Percentiles rank a stretch among this genome's conserved stretches.
Conservation (phyloP, 64 coral and sea anemone species). For the Montipora foliosa region DNA sequence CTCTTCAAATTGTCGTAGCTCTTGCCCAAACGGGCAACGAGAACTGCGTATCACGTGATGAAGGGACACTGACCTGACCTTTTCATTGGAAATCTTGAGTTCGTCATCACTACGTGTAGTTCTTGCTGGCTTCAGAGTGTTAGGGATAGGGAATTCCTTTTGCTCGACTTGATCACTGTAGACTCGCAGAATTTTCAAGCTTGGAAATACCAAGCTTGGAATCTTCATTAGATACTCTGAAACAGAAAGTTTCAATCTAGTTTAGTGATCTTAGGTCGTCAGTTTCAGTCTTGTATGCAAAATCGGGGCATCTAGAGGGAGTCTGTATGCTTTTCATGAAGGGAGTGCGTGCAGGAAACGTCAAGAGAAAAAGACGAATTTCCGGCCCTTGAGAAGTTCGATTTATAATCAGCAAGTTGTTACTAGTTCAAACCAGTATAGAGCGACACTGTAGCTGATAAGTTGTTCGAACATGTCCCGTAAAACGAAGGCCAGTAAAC, state of each 20-base stretch:
- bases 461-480: no score
- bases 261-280: not conserved
- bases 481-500: no score
- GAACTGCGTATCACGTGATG: conserved; percentile 85
- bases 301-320: no score
- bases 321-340: no score
- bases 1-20: conserved; percentile 62
- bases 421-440: no score
- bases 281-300: not conserved
- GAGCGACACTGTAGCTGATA: no score
- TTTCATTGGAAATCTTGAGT: conserved; percentile 56
- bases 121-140: conserved; percentile 69
- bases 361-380: no score
- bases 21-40: conserved; percentile 45
- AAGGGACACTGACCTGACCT: conserved; percentile 69
- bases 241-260: not conserved
- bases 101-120: conserved; percentile 58
- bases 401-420: no score
- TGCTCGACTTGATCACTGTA: conserved; percentile 83
- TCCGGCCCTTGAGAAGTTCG: no score
- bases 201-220: conserved; percentile 33
- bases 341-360: no score
- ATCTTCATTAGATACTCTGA: conserved; percentile 87
- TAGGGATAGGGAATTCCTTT: conserved; percentile 84
- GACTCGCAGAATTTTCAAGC: conserved; percentile 79